Conservation (phyloP, 2,113 vertebrate species). For the Pycnonotus jocosus region DNA sequence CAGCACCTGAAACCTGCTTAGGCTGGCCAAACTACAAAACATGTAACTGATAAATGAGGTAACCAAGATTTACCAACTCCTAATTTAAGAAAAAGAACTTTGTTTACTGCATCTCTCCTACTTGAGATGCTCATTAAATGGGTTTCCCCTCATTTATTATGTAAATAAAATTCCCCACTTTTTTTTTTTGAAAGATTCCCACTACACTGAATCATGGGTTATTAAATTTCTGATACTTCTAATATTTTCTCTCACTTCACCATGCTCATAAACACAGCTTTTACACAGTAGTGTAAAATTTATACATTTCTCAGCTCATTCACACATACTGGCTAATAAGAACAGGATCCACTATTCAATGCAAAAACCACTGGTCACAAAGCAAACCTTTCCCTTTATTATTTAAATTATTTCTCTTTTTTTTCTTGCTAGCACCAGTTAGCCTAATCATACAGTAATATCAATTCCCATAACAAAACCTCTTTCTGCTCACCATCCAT, state of each 20-base stretch:
- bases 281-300: not conserved
- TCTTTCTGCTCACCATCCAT: not conserved
- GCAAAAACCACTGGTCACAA: not conserved
- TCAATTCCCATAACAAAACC: not conserved
- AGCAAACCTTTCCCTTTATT: not conserved
- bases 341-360: not conserved
- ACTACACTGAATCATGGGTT: not conserved
- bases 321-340: not conserved
- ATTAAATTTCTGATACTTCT: not conserved
- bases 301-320: not conserved
- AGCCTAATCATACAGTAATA: not conserved
- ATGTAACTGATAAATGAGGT: not conserved
- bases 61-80: not conserved
- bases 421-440: not conserved
- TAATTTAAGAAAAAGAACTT: not conserved
- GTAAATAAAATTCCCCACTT: not conserved
- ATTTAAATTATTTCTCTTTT: too few relatives aligned
- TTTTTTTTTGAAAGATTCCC: not conserved
- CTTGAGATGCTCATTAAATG: not conserved
- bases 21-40: not conserved
- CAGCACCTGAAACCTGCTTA: not conserved
- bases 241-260: not conserved
- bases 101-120: not conserved
- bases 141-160: not conserved
- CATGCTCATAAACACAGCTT: not conserved